Base-by-base conservation (phyloP, 2,888 invertebrate genomes). In the Cheilosia variabilis region DNA sequence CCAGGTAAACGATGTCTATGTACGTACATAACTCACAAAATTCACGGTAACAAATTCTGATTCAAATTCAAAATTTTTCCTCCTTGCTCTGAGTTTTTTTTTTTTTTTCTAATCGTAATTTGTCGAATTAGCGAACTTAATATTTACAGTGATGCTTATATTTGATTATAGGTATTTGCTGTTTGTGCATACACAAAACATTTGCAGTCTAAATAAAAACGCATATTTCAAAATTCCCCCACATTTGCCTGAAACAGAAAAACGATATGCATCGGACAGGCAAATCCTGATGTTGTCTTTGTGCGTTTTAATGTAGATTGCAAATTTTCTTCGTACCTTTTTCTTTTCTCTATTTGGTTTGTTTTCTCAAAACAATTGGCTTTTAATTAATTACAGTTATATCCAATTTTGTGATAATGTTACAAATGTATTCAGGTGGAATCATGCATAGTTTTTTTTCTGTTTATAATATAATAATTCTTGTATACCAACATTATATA, bases 1-100 rank as follows among this genome's bases (percentile, higher is more conserved):
- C 94, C 95, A 95, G 95, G 95, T 95, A 93, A 94, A 93, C 93
- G 94, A 94, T 93, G 93, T 94, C 93, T 94, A 94, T 94, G 94
- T 94, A 94, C 93, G 94, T 94, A 94, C 93, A 94, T 94, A 92
- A 92, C 92, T 92, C 92, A 92, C 91, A 92, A 92, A 91, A 91
- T 90, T 92, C 92, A 93, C 93, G 93, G 93, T 93, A 93, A 93
- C 93, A 92, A 91, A 87, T 87, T 86, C 87, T 84, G 87, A 87
- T 77, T 88, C 71, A 87, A 87, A 88, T 88, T 88, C 88, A 88
- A 88, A 88, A 88, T 88, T 88, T 88, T 88, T 87, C 80, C 68
- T 77, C 24, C 62, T 73, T 77, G 75, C 15, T 71, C 55, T 80
- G 60, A 22, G 17, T 34, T 65, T 82, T 78, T 89, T 87, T 87